phyloP scores from a whole-genome alignment of 2,113 vertebrate genomes.

The Nibea coibor region DNA sequence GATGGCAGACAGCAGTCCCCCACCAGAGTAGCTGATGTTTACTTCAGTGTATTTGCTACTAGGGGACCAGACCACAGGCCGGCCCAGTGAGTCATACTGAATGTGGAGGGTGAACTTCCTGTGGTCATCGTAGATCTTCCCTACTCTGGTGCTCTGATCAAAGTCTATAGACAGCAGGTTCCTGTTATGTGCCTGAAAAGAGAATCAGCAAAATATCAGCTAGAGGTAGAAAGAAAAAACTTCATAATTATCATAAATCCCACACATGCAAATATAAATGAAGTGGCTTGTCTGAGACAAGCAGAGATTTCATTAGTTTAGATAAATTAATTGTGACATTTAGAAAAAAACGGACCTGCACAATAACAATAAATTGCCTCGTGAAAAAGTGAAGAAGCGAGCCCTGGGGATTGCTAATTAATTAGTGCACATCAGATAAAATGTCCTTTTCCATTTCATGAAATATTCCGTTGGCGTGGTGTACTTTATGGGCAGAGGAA shows the following conservation, averaged over 20 bases:
- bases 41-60: constrained; percentile 98
- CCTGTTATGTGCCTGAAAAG: constrained; percentile 93
- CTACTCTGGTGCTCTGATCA: constrained; percentile 92
- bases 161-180: constrained; percentile 99
- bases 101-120: constrained; percentile 97
- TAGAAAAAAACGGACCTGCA: constrained; percentile 52
- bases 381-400: constrained; percentile 35
- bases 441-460: constrained; percentile 31
- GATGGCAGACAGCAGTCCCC: constrained; percentile 91
- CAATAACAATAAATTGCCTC: constrained; percentile 61
- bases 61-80: constrained; percentile 94
- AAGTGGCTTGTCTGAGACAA: constrained; percentile 38
- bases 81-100: constrained; percentile 92
- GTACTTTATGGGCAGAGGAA: background rate
- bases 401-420: constrained; percentile 54
- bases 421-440: constrained; percentile 57
- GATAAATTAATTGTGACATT: constrained; percentile 71
- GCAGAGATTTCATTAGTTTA: constrained; percentile 59
- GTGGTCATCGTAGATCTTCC: constrained; percentile 99
- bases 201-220: constrained; percentile 25
- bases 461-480: constrained; percentile 32
- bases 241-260: constrained; percentile 48
- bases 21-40: constrained; percentile 93
- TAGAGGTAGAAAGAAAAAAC: background rate
- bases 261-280: constrained; percentile 45